These are phyloP conservation scores for Penaeus japonicus DNA, from an alignment of 1,140 invertebrate genomes.

Conservation along the genomic window DNA sequence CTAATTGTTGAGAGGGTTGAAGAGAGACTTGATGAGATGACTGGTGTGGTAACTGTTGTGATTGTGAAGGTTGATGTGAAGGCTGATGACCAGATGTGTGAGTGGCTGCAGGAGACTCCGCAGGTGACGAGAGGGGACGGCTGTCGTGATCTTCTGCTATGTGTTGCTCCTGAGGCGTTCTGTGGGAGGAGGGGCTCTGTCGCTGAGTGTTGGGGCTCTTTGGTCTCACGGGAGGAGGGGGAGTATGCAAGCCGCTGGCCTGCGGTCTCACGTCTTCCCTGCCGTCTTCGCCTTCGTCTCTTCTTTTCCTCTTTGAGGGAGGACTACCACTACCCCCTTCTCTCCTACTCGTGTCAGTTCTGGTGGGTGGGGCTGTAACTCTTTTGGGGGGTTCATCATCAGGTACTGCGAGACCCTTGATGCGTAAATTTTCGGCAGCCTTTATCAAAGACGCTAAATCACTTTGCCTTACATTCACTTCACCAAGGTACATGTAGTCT, in stretches of 20 bases:
- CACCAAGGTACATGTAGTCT: constrained; percentile 59
- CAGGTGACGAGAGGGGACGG: constrained; percentile 51
- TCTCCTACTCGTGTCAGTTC: constrained; percentile 32
- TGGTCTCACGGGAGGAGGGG: constrained; percentile 53
- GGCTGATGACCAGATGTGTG: constrained; percentile 26
- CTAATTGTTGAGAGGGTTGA: constrained; percentile 36
- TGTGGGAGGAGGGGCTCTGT: constrained; percentile 35
- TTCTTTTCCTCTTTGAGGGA: constrained; percentile 57
- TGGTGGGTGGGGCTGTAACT: not conserved
- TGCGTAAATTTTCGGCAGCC: constrained; percentile 56
- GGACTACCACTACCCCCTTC: constrained; percentile 47
- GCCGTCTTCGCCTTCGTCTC: constrained; percentile 55
- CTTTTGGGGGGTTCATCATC: constrained; percentile 58
- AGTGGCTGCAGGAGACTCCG: constrained; percentile 30
- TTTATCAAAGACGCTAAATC: constrained; percentile 58
- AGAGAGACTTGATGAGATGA: constrained; percentile 26
- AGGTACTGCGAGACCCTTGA: constrained; percentile 59
- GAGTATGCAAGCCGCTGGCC: constrained; percentile 6
- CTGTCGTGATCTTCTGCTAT: constrained; percentile 43
- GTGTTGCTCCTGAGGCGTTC: constrained; percentile 48
- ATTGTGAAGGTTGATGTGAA: constrained; percentile 40
- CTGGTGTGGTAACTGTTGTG: constrained; percentile 46
- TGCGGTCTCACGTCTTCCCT: constrained; percentile 57
- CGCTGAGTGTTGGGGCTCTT: constrained; percentile 53
- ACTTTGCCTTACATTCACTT: constrained; percentile 58